A percentile compares a stretch with the other conserved stretches of the same genome.
Conservation (phyloP, 2,113 vertebrate genomes). For the Chaenogobius annularis region DNA sequence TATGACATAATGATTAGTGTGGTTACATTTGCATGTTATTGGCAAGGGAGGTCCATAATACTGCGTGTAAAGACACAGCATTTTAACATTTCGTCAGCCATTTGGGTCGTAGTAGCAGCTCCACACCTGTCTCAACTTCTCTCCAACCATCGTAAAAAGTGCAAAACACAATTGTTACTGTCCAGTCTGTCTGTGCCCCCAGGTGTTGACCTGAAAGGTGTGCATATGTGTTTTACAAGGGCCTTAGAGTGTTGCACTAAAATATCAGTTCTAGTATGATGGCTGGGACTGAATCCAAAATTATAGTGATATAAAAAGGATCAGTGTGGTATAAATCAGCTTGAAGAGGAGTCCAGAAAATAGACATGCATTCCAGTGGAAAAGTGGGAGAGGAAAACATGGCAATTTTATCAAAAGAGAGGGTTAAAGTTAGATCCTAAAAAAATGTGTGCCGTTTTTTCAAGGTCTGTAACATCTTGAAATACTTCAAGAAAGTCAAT, state of each 20-base stretch:
- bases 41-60: background rate
- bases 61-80: background rate
- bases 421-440: constrained; percentile 35
- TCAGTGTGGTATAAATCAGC: constrained; percentile 7
- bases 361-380: constrained; percentile 32
- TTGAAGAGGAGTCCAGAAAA: constrained; percentile 5
- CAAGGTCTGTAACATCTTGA: no score
- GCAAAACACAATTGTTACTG: constrained; percentile 7
- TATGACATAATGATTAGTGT: background rate
- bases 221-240: constrained; percentile 39
- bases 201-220: constrained; percentile 46
- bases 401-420: constrained; percentile 35
- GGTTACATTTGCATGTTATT: constrained; percentile 12
- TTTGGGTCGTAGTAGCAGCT: background rate
- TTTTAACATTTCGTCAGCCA: background rate
- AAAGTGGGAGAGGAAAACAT: constrained; percentile 20
- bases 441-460: constrained; percentile 14
- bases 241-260: background rate
- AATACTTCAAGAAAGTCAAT: no score
- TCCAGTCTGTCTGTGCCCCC: constrained; percentile 28
- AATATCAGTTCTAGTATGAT: background rate
- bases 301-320: constrained; percentile 15
- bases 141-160: constrained; percentile 29
- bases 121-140: constrained; percentile 34
- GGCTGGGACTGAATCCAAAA: background rate